A percentile compares a stretch with the other conserved stretches of the same genome.
These are phyloP conservation scores for Rhagoletis pomonella DNA, from an alignment of 1,140 invertebrate genomes.

Conservation along the genomic window DNA sequence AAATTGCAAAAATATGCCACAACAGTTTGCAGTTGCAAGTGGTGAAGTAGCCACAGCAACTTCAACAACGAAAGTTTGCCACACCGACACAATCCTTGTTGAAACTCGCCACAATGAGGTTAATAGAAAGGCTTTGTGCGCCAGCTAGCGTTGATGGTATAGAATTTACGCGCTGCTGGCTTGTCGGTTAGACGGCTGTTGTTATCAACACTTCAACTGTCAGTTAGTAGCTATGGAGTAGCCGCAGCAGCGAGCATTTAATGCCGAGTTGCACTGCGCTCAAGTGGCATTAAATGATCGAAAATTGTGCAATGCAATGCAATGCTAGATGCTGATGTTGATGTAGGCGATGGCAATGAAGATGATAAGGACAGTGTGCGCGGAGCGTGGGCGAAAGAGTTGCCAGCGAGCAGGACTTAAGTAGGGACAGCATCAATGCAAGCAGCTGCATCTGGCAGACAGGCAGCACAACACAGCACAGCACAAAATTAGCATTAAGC, in stretches of 20 bases:
- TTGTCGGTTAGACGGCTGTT: conserved; percentile 35
- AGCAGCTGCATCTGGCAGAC: not conserved
- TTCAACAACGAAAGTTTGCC: not conserved
- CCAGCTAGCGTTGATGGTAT: not conserved
- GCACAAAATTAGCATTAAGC: conserved; percentile 39
- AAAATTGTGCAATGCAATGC: conserved; percentile 9
- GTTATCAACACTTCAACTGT: conserved; percentile 48
- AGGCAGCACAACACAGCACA: no score
- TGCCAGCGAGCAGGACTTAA: not conserved
- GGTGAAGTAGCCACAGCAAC: not conserved
- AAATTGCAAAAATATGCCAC: not conserved
- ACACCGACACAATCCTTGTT: not conserved
- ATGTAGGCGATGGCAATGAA: not conserved
- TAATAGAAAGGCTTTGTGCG: conserved; percentile 3
- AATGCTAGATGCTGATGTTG: not conserved
- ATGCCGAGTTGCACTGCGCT: not conserved
- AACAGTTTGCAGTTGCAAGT: not conserved
- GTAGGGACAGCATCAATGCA: not conserved
- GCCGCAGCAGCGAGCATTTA: conserved; percentile 14
- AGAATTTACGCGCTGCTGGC: not conserved
- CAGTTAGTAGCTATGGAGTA: not conserved
- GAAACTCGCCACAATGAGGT: not conserved
- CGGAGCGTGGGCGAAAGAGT: not conserved
- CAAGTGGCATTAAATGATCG: conserved; percentile 45
- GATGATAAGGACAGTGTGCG: not conserved